Base-by-base conservation (phyloP, 2,888 invertebrate species). In the Neoaliturus tenellus region DNA sequence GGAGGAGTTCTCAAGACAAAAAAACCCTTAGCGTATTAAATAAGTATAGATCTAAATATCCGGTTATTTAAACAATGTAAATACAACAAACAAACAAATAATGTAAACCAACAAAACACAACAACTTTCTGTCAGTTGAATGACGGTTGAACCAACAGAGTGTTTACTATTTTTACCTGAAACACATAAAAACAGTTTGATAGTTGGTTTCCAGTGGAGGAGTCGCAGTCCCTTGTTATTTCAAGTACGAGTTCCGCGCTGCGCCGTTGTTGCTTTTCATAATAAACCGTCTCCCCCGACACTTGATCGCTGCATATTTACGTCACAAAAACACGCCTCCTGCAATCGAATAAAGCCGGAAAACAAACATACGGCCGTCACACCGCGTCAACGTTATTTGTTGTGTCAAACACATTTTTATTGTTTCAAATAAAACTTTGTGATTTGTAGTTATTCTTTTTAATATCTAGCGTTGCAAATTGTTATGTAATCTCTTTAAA, bases 301-400 rank as follows among this genome's bases (percentile, higher is more conserved):
- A 75, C 48, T 75, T 75, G 75, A 75, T 75, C 44, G 48, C 44
- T 25, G 75, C 75, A 69, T 39, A 39, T 69, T 39, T 69, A 69
- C 69, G 69, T 67, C 69, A 75, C 44, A 75, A 75, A 75, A 75
- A 75, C 75, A 67, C 67, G n/a, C 75, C 75, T 44, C 75, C 75
- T 28, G 75, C 48, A 48, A 75, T 44, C 75, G 44, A 75, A 75
- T 75, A 12, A 23, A 28, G 39, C 17, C 71, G 71, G 44, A 75
- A 48, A 75, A 75, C 75, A 44, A 75, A 75, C 75, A 75, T 25
- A n/a, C 44, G 39, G 8, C 6, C 44, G 23, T 28, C 35, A 14
- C 75, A 4, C 48, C 5, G 1, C 48, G 28, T 48, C 12, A 48
- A 39, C 12, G 71, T 3, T 71, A 41, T 75, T 75, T 75, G 75